These are phyloP conservation scores for Anhinga rufa DNA, from an alignment of 2,113 vertebrate genomes.

Conservation along the genomic window DNA sequence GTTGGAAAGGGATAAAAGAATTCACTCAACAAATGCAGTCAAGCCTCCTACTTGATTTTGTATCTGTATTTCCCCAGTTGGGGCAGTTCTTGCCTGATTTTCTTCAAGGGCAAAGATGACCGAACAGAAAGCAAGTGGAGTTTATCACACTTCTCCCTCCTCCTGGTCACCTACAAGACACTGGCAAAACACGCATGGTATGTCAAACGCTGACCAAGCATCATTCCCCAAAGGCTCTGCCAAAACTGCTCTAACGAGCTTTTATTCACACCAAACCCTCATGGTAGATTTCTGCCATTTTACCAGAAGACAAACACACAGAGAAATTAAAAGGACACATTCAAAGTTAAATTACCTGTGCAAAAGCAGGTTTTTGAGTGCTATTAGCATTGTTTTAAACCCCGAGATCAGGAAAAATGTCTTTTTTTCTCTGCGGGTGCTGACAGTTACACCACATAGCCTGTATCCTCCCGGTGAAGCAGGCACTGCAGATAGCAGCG, in stretches of 20 bases:
- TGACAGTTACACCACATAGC: not conserved
- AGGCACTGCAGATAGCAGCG: not conserved
- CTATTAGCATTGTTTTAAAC: not conserved
- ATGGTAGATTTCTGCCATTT: not conserved
- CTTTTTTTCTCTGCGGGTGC: not conserved
- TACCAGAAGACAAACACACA: not conserved
- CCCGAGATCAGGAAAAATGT: not conserved
- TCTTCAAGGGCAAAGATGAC: not conserved
- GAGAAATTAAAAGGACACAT: not conserved
- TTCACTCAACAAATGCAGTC: not conserved
- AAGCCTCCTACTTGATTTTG: not conserved
- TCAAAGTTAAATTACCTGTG: not conserved
- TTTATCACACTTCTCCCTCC: not conserved
- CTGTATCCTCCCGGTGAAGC: too few species aligned
- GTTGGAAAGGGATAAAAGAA: not conserved
- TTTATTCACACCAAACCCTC: not conserved
- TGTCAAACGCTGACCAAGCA: not conserved
- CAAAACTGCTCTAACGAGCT: not conserved
- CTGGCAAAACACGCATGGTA: not conserved
- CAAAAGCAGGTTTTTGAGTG: not conserved
- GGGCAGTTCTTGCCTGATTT: not conserved
- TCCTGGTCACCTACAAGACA: not conserved
- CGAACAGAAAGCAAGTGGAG: not conserved
- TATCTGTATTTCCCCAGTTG: not conserved
- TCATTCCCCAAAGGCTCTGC: not conserved